Evolutionary conservation across 35 echinoderm and acorn worm species (phyloP), one percentile per base, ranked within the genome.

Genomic region (Apostichopus japonicus): DNA sequence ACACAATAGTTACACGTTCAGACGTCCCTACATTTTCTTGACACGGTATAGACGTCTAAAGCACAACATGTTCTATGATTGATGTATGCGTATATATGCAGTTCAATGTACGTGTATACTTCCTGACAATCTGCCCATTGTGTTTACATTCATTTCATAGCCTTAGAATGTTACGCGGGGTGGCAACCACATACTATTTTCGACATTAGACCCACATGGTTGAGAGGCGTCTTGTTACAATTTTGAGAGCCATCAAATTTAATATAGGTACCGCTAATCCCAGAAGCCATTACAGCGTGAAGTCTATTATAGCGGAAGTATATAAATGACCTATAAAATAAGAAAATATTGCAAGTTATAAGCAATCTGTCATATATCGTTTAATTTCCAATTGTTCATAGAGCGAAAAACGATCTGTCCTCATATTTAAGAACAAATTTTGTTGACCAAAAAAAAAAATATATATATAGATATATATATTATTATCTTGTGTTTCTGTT

Each of bases 311-410:
- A n/a, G 21, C 15, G 71, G 71, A 75, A 75, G n/a, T 75, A 75
- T 75, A 61, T 61, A 75, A 75, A 75, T 75, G 71, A 75, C 71
- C 71, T 75, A 75, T 75, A 75, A 75, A 19, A 75, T 1, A 75
- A 75, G 71, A 19, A 44, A 21, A 21, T 21, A 15, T 75, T 23
- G 22, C 53, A 84, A 84, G 56, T 84, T 84, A 84, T 22, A 23
- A 54, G 11, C 55, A 57, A 84, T 84, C 81, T 84, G 81, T 84
- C 54, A 84, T 5, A 58, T 57, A 84, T 84, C 54, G 81, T 84
- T 84, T 84, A 84, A 75, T 75, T 75, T n/a, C 17, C 71, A 75
- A 75, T 75, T 75, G 17, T 23, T 75, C 22, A 61, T 23, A 75
- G 71, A 7, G 21, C 17, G 16, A 14, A 23, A 75, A 75, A 75